phyloP scores from a whole-genome alignment of 2,888 invertebrate genomes.

The Sinotaia quadrata region DNA sequence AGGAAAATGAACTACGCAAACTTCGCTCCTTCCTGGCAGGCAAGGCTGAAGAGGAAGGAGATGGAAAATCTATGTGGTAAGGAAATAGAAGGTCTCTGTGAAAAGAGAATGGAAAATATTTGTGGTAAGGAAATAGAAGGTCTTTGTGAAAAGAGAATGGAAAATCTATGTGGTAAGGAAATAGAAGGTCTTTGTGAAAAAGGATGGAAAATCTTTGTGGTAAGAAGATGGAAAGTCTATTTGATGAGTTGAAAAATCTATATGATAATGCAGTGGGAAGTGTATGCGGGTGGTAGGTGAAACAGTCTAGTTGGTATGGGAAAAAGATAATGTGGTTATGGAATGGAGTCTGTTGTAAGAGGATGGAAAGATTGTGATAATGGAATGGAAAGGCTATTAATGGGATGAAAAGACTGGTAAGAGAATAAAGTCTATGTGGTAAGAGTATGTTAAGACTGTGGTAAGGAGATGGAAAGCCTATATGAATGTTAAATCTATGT shows the following conservation, averaged over 20 bases:
- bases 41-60: slow-evolving; percentile 57
- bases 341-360: too few relatives aligned
- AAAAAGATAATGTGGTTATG: too few relatives aligned
- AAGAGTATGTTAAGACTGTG: too few relatives aligned
- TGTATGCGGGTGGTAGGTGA: too few relatives aligned
- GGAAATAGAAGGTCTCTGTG: slow-evolving; percentile 13
- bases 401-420: too few relatives aligned
- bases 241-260: slow-evolving; percentile 58
- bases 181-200: neutral
- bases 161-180: slow-evolving; percentile 60
- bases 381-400: too few relatives aligned
- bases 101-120: too few relatives aligned
- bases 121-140: neutral
- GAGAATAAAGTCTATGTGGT: too few relatives aligned
- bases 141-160: slow-evolving; percentile 48
- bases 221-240: neutral
- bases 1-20: slow-evolving; percentile 59
- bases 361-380: too few relatives aligned
- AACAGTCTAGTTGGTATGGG: too few relatives aligned
- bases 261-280: slow-evolving; percentile 53
- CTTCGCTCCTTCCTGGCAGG: slow-evolving; percentile 53
- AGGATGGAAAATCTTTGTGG: neutral
- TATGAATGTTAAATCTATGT: too few relatives aligned
- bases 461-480: too few relatives aligned
- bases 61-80: slow-evolving; percentile 63